Evolutionary conservation across 1,140 invertebrate genomes (phyloP).

Genomic region (Ostrea denselamellosa): DNA sequence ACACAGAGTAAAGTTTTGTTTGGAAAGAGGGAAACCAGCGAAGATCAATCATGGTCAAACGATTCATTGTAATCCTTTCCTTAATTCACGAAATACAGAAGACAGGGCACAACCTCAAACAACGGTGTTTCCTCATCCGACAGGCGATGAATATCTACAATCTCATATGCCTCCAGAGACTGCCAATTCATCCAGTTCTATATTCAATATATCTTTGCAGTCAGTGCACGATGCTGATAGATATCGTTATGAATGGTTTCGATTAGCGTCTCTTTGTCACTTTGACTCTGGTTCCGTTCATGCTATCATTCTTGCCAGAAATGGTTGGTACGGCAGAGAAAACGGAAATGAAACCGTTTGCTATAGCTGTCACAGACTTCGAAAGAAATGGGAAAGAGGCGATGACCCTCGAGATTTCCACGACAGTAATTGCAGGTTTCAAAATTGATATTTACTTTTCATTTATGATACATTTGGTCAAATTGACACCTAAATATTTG

Average conservation of each 20-base stretch:
- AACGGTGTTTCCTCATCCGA: too few relatives aligned
- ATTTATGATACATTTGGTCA: not conserved
- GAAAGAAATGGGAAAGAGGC: slow-evolving; percentile 10
- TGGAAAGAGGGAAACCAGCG: too few relatives aligned
- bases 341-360: not conserved
- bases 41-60: too few relatives aligned
- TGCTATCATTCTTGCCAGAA: not conserved
- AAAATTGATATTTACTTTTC: not conserved
- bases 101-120: too few relatives aligned
- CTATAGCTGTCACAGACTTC: slow-evolving; percentile 1
- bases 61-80: too few relatives aligned
- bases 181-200: not conserved
- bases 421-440: not conserved
- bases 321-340: not conserved
- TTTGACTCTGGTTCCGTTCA: not conserved
- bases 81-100: too few relatives aligned
- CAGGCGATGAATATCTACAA: too few relatives aligned
- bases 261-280: slow-evolving; percentile 14
- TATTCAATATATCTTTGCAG: not conserved
- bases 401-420: slow-evolving; percentile 38
- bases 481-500: not conserved
- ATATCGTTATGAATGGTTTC: not conserved
- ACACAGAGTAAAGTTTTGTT: too few relatives aligned
- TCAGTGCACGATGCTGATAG: not conserved
- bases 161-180: not conserved